These are phyloP conservation scores for Geotrupes spiniger DNA, from an alignment of 2,888 invertebrate genomes.

Conservation along the genomic window DNA sequence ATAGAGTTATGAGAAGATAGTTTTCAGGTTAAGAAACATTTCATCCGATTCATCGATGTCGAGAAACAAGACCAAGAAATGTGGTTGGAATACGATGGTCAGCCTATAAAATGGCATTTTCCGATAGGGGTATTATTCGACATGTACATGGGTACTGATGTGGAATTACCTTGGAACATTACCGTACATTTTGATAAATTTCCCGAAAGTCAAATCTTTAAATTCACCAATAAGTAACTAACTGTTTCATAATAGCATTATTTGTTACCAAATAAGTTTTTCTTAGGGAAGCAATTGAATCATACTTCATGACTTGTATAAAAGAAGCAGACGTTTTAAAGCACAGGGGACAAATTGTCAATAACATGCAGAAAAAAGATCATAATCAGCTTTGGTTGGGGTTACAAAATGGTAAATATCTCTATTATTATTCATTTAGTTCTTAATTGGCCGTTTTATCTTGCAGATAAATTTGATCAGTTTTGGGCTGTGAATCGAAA, in stretches of 20 bases:
- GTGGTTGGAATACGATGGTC: slow-evolving; percentile 93
- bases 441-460: background rate
- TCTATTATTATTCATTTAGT: background rate
- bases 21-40: slow-evolving; percentile 80
- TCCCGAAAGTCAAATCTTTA: slow-evolving; percentile 85
- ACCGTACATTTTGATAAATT: slow-evolving; percentile 94
- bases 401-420: slow-evolving; percentile 80
- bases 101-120: slow-evolving; percentile 86
- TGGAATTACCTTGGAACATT: slow-evolving; percentile 86
- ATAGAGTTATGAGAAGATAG: background rate
- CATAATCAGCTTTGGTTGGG: slow-evolving; percentile 96
- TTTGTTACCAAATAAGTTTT: slow-evolving; percentile 10
- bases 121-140: slow-evolving; percentile 93
- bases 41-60: slow-evolving; percentile 75
- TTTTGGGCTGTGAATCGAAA: slow-evolving; percentile 97
- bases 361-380: slow-evolving; percentile 93
- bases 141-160: slow-evolving; percentile 62
- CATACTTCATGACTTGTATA: slow-evolving; percentile 90
- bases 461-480: slow-evolving; percentile 94
- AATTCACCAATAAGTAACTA: slow-evolving; percentile 77
- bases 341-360: slow-evolving; percentile 86
- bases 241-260: slow-evolving; percentile 25
- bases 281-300: slow-evolving; percentile 84
- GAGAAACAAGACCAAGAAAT: slow-evolving; percentile 83
- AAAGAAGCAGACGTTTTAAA: slow-evolving; percentile 99